These are phyloP conservation scores for Thysanoteuthis rhombus DNA, from an alignment of 2,888 invertebrate species.

Conservation along the genomic window DNA sequence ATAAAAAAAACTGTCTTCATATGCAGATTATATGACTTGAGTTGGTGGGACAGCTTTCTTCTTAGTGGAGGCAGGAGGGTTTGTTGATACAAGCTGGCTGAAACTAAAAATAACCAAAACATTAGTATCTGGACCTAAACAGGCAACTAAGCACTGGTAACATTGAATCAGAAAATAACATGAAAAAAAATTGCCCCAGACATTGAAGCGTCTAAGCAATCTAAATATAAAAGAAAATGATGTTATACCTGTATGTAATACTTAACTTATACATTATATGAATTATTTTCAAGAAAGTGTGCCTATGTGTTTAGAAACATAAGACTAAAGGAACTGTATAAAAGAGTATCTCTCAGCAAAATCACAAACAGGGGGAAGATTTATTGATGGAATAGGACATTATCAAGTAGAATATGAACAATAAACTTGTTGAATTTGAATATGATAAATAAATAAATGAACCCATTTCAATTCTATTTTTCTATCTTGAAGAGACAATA, in stretches of 20 bases:
- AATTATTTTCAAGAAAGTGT: not conserved
- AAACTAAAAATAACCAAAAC: constrained; percentile 49
- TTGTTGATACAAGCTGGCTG: constrained; percentile 55
- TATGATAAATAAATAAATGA: too few relatives aligned
- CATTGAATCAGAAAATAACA: not conserved
- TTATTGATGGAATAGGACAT: not conserved
- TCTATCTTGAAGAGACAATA: too few relatives aligned
- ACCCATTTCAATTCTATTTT: too few relatives aligned
- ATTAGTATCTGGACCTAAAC: constrained; percentile 14
- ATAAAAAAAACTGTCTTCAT: constrained; percentile 1
- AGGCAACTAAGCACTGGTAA: not conserved
- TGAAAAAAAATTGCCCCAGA: not conserved
- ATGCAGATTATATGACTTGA: constrained; percentile 43
- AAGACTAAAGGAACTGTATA: too few relatives aligned
- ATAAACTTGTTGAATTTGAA: too few relatives aligned
- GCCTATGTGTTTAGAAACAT: not conserved
- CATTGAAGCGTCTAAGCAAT: not conserved
- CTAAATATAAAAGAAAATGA: not conserved
- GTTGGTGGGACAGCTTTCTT: constrained; percentile 40
- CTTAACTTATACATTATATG: not conserved
- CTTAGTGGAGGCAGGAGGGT: constrained; percentile 38
- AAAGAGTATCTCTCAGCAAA: too few relatives aligned
- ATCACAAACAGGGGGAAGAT: too few relatives aligned
- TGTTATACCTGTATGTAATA: not conserved
- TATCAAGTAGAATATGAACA: too few relatives aligned